phyloP scores from a whole-genome alignment of 2,888 invertebrate genomes.

The Drosophila neotestacea region DNA sequence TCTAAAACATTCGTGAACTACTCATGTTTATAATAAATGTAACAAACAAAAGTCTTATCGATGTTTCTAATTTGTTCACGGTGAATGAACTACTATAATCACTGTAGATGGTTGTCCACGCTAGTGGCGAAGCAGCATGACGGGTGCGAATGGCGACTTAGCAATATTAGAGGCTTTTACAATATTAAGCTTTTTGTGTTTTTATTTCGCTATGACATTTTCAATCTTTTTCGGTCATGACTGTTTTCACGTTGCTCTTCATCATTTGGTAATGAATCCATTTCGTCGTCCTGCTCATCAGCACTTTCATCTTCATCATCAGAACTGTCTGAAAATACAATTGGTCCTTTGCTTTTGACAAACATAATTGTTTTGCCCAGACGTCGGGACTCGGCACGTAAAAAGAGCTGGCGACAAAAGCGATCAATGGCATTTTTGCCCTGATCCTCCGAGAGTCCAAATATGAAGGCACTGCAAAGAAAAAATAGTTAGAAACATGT shows the following conservation, averaged over 20 bases:
- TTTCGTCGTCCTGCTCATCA: slow-evolving; percentile 36
- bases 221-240: slow-evolving; percentile 59
- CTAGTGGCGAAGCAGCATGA: too few relatives aligned
- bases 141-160: too few relatives aligned
- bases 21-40: slow-evolving; percentile 15
- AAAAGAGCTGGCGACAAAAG: slow-evolving; percentile 87
- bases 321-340: slow-evolving; percentile 75
- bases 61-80: too few relatives aligned
- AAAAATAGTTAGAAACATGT: not conserved
- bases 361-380: slow-evolving; percentile 87
- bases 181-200: not conserved
- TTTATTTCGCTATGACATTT: slow-evolving; percentile 48
- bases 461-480: slow-evolving; percentile 87
- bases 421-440: slow-evolving; percentile 88
- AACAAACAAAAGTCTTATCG: not conserved
- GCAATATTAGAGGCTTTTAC: too few relatives aligned
- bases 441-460: slow-evolving; percentile 90
- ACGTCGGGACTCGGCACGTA: slow-evolving; percentile 87
- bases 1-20: slow-evolving; percentile 28
- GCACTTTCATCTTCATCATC: slow-evolving; percentile 46
- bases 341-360: slow-evolving; percentile 84
- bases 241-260: slow-evolving; percentile 13
- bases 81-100: too few relatives aligned
- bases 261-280: slow-evolving; percentile 14
- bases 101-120: too few relatives aligned